Evolutionary conservation across 1,140 invertebrate species (phyloP).

Genomic region (Brachystomella parvula): DNA sequence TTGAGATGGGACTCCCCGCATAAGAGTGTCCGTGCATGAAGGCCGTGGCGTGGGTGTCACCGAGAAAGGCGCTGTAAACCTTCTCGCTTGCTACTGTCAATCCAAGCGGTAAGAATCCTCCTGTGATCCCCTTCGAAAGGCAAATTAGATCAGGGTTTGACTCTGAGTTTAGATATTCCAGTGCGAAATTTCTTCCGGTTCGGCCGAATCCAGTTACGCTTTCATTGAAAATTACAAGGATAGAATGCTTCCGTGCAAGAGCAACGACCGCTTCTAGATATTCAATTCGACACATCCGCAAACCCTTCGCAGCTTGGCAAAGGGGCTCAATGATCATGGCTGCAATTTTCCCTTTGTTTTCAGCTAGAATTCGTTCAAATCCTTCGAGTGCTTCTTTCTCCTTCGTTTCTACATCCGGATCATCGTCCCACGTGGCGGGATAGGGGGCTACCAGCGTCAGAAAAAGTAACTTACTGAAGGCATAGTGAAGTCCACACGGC

Average conservation of each 20-base stretch:
- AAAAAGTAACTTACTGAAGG: background rate
- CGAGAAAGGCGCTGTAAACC: constrained; percentile 16
- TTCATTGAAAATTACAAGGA: constrained; percentile 38
- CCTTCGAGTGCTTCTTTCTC: constrained; percentile 3
- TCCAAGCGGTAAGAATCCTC: constrained; percentile 33
- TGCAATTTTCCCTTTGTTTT: constrained; percentile 20
- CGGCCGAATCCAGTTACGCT: constrained; percentile 39
- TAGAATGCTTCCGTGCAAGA: constrained; percentile 20
- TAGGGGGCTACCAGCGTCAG: background rate
- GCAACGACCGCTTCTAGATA: constrained; percentile 17
- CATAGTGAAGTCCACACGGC: background rate
- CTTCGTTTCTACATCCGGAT: background rate
- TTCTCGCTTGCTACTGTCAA: constrained; percentile 26
- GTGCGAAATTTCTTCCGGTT: constrained; percentile 36
- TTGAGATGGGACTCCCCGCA: constrained; percentile 30
- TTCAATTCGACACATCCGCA: constrained; percentile 32
- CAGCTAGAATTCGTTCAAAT: background rate
- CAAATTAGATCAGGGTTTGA: constrained; percentile 35
- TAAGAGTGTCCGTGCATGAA: constrained; percentile 29
- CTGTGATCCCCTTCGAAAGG: constrained; percentile 37
- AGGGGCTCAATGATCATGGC: constrained; percentile 38
- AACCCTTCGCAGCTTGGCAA: constrained; percentile 37
- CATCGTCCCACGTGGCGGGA: background rate
- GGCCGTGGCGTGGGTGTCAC: background rate
- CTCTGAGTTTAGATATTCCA: constrained; percentile 16